Base-by-base conservation (phyloP, 2,797 vertebrate genomes). In the Pogoniulus pusillus region DNA sequence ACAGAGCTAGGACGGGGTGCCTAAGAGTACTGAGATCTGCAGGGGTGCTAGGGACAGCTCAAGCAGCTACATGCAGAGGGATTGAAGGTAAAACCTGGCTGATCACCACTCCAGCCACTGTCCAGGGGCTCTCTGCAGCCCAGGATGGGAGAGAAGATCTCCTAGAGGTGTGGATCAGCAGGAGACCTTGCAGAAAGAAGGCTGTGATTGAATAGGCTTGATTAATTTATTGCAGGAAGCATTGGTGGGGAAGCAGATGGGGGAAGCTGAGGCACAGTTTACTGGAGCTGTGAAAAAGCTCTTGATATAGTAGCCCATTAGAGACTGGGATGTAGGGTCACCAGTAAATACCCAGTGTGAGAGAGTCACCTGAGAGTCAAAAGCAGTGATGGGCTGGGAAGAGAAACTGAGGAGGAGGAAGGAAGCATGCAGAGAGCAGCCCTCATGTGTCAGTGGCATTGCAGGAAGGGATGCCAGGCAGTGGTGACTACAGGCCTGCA, bases 221-320 rank as follows among this genome's bases (percentile, higher is more conserved):
- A 93, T 94, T 93, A 90, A 93, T 96, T 95, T 93, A 88, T 93
- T 95, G 92, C 71, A 71, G 81, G 78, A 82, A 77, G 69, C 82
- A 83, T 91, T 90, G 85, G 41, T 62, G 86, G 91, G 84, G 90
- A 93, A 95, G 91, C 91, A 95, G 91, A 82, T 93, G 93, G 86
- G 83, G 79, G 64, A 94, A 93, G 84, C 94, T 80, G 90, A 89
- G 81, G 78, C 72, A 47, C 88, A 64, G 89, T 94, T 93, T 85
- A 85, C 65, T 47, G 66, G 69, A 87, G 84, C 84, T 82, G 84
- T 87, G 91, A 39, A 89, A 82, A 75, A 82, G 93, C 75, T 93
- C 93, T 90, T 94, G 91, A 77, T 88, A 30, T 20, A 68, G 57
- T 63, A 51, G 49, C 71, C 81, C 34, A 23, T 68, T 76, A 43